phyloP scores from a whole-genome alignment of 2,888 invertebrate species.

The Cristatella mucedo region DNA sequence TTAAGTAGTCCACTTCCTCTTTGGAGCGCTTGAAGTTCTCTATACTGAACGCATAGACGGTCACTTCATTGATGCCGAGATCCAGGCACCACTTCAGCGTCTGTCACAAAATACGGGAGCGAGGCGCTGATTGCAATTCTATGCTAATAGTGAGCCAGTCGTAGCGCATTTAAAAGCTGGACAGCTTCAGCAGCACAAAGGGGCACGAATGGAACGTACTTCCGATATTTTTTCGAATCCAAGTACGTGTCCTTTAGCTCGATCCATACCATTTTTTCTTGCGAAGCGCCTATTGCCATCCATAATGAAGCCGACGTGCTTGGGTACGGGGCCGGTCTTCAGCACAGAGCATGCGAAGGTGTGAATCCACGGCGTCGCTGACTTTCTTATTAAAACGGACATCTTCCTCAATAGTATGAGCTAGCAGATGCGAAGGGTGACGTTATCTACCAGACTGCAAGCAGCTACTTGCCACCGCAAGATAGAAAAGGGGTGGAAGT shows the following conservation, averaged over 20 bases:
- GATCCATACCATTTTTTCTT: slow-evolving; percentile 55
- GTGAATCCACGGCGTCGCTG: too few species aligned
- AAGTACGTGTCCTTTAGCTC: slow-evolving; percentile 57
- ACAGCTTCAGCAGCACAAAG: neutral
- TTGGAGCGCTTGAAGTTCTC: slow-evolving; percentile 86
- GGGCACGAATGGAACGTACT: slow-evolving; percentile 19
- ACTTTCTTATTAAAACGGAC: too few species aligned
- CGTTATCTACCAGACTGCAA: too few species aligned
- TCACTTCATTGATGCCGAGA: slow-evolving; percentile 78
- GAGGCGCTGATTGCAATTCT: slow-evolving; percentile 6
- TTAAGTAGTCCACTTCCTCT: slow-evolving; percentile 73
- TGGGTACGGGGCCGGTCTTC: slow-evolving; percentile 65
- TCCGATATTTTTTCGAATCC: slow-evolving; percentile 42
- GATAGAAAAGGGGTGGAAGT: too few species aligned
- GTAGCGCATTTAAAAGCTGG: neutral
- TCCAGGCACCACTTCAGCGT: slow-evolving; percentile 76
- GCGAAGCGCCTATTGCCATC: slow-evolving; percentile 93
- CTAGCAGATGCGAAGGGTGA: too few species aligned
- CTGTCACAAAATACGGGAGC: slow-evolving; percentile 24
- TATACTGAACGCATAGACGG: slow-evolving; percentile 96
- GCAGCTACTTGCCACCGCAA: too few species aligned
- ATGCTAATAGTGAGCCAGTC: neutral
- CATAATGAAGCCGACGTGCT: slow-evolving; percentile 93
- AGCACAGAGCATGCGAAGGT: too few species aligned
- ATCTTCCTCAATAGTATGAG: too few species aligned